Evolutionary conservation across 2,888 invertebrate species (phyloP).

Genomic region (Trissolcus brochymenae): DNA sequence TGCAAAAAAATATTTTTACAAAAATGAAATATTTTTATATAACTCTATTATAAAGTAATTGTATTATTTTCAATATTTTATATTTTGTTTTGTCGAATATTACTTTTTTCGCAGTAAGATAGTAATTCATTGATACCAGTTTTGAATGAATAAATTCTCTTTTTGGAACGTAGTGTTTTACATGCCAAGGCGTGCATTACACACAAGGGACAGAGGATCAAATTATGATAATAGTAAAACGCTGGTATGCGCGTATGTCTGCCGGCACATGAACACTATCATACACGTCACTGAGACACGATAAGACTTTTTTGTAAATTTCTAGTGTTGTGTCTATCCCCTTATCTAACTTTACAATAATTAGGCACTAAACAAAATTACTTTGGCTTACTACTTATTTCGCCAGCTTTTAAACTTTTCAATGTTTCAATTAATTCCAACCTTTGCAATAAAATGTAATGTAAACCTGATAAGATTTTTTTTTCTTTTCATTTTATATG

Average conservation of each 20-base stretch:
- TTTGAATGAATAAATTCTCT: constrained; percentile 2
- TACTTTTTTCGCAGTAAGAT: too few species aligned
- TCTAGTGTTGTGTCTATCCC: constrained; percentile 46
- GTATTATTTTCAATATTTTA: too few species aligned
- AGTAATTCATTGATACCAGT: too few species aligned
- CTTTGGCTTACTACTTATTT: not conserved
- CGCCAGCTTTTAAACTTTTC: not conserved
- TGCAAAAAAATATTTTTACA: too few species aligned
- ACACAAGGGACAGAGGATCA: constrained; percentile 47
- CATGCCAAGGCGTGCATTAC: constrained; percentile 35
- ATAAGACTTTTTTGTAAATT: constrained; percentile 46
- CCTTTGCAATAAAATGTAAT: not conserved
- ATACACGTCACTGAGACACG: constrained; percentile 25
- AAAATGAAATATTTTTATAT: too few species aligned
- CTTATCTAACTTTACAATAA: constrained; percentile 37
- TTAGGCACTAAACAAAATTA: constrained; percentile 24
- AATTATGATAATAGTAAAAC: constrained; percentile 47
- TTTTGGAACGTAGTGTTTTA: constrained; percentile 35
- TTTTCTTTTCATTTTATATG: too few species aligned
- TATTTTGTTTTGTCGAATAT: too few species aligned
- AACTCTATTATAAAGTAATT: too few species aligned
- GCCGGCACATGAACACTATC: too few species aligned
- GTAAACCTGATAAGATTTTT: too few species aligned
- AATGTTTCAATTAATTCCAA: too few species aligned
- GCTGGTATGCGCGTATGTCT: constrained; percentile 1